phyloP scores from a whole-genome alignment of 2,113 vertebrate genomes.

The Pycnonotus jocosus region DNA sequence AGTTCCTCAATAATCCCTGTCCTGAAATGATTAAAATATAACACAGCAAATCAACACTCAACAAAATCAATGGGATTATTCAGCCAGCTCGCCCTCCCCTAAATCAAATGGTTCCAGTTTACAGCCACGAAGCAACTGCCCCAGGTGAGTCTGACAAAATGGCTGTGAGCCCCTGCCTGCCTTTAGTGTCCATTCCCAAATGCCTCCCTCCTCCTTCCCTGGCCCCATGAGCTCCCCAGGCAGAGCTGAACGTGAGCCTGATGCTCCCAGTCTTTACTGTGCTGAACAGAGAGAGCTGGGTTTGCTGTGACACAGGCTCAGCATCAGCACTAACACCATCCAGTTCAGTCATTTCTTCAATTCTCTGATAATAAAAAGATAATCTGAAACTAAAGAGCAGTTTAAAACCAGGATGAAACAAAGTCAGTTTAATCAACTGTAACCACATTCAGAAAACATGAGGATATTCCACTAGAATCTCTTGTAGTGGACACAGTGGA shows the following conservation, averaged over 20 bases:
- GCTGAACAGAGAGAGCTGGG: not conserved
- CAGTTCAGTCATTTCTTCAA: not conserved
- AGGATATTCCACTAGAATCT: not conserved
- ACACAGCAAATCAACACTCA: not conserved
- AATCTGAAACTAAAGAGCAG: not conserved
- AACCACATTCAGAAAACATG: not conserved
- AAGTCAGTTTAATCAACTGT: not conserved
- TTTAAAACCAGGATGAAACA: not conserved
- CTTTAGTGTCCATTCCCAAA: not conserved
- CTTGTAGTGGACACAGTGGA: not conserved
- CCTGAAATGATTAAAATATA: not conserved
- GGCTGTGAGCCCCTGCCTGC: not conserved
- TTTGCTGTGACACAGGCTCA: not conserved
- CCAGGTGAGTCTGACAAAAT: not conserved
- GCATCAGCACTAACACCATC: not conserved
- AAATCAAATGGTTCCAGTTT: not conserved
- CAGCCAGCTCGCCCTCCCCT: not conserved
- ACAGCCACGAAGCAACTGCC: not conserved
- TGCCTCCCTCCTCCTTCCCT: not conserved
- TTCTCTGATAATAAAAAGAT: not conserved
- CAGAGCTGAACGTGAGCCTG: not conserved
- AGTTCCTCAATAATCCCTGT: not conserved
- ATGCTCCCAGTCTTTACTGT: not conserved
- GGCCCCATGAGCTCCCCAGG: accelerated
- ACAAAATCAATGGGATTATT: not conserved